Conservation (phyloP, 1,140 invertebrate species). For the Maconellicoccus hirsutus region DNA sequence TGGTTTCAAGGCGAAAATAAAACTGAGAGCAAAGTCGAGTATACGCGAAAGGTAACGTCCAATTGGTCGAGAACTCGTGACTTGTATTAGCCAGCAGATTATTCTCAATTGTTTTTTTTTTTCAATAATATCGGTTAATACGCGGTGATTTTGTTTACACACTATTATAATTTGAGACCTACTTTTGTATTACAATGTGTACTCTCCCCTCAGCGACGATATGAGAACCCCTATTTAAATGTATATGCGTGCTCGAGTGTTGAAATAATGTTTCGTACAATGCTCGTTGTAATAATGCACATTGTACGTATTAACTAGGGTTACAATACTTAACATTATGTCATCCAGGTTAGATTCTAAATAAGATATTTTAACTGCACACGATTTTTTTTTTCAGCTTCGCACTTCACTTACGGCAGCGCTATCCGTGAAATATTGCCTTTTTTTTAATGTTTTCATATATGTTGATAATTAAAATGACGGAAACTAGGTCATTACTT, state of each 20-base stretch:
- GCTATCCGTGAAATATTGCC: neutral
- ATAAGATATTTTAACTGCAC: constrained; percentile 12
- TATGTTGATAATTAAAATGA: neutral
- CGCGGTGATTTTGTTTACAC: neutral
- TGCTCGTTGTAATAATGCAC: constrained; percentile 15
- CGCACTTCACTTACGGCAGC: neutral
- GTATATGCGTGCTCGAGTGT: constrained; percentile 12
- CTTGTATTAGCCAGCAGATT: no score
- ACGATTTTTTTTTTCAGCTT: constrained; percentile 21
- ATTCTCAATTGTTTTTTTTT: no score
- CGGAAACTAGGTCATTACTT: constrained; percentile 3
- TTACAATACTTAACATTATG: constrained; percentile 22
- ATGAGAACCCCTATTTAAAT: constrained; percentile 11
- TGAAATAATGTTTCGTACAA: constrained; percentile 12
- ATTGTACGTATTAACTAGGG: constrained; percentile 13
- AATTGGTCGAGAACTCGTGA: no score
- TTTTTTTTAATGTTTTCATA: neutral
- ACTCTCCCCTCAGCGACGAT: neutral
- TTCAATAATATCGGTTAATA: neutral
- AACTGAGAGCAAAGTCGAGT: no score
- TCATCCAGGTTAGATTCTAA: constrained; percentile 21
- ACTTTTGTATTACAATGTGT: neutral
- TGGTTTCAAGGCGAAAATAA: no score
- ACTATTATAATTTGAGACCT: constrained; percentile 5
- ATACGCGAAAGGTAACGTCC: no score